phyloP scores from a whole-genome alignment of 2,888 invertebrate genomes.

The Sminthurides aquaticus region DNA sequence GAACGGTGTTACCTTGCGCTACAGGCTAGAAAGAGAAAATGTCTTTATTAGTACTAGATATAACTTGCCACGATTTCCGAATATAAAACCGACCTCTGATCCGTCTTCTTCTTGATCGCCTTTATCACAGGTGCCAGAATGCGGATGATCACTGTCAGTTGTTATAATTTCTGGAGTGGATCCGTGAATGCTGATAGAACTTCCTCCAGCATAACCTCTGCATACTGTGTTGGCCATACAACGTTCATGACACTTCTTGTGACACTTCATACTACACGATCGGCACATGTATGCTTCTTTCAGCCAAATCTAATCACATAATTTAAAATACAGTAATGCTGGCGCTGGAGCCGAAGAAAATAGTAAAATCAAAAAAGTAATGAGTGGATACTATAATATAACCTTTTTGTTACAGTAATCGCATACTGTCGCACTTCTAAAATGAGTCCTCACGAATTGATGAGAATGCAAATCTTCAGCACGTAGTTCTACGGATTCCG shows the following conservation, averaged over 20 bases:
- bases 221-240: conserved; percentile 69
- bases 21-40: background rate
- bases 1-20: conserved; percentile 9
- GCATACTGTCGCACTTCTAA: conserved; percentile 80
- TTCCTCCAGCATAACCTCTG: conserved; percentile 30
- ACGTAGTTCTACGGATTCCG: conserved; percentile 18
- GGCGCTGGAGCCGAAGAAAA: background rate
- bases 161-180: conserved; percentile 39
- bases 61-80: background rate
- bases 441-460: conserved; percentile 80
- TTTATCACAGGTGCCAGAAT: conserved; percentile 14
- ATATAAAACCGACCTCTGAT: conserved; percentile 7
- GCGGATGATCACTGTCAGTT: conserved; percentile 34
- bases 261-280: conserved; percentile 82
- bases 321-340: conserved; percentile 1
- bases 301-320: conserved; percentile 75
- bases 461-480: conserved; percentile 44
- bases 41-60: background rate
- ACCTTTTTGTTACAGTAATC: conserved; percentile 91
- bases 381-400: conserved; percentile 12
- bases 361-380: conserved; percentile 1
- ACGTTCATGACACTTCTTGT: conserved; percentile 88
- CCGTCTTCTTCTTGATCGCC: conserved; percentile 26
- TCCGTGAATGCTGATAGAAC: background rate
- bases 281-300: conserved; percentile 90